A percentile compares a stretch with the other conserved stretches of the same genome.
Conservation (phyloP, 2,113 vertebrate genomes). For the Calypte anna region DNA sequence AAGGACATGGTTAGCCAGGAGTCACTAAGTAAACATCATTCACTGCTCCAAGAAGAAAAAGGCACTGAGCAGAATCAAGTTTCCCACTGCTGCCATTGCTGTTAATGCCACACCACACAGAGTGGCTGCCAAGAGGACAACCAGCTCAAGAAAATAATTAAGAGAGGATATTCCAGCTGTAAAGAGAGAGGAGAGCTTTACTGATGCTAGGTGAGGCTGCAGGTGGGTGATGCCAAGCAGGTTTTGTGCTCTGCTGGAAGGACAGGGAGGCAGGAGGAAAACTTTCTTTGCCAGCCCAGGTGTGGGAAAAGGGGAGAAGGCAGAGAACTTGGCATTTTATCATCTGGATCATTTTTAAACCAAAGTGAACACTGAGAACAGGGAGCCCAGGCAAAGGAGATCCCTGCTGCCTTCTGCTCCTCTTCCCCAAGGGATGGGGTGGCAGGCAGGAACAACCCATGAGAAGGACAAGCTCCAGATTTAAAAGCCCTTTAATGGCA, state of each 20-base stretch:
- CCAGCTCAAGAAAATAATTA: background rate
- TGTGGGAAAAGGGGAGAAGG: background rate
- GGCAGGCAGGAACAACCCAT: background rate
- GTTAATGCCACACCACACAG: background rate
- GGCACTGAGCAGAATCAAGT: background rate
- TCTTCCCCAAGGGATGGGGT: background rate
- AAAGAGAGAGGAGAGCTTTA: background rate
- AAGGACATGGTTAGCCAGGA: background rate
- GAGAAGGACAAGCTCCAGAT: background rate
- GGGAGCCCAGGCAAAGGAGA: background rate
- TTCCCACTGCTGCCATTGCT: background rate
- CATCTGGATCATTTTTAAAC: background rate
- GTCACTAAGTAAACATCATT: background rate
- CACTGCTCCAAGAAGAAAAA: background rate
- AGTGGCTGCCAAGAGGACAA: background rate
- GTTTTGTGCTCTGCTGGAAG: background rate
- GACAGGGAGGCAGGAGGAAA: background rate
- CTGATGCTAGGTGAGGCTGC: background rate
- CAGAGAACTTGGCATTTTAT: background rate
- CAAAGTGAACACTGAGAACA: background rate
- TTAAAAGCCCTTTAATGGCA: too few species aligned
- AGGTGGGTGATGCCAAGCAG: background rate
- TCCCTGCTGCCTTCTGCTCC: background rate
- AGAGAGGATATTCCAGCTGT: background rate
- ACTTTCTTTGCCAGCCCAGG: background rate